Percentiles rank a stretch among this genome's conserved stretches.
Evolutionary conservation across 2,113 vertebrate species (phyloP).

Genomic region (Thalassarche chlororhynchos): DNA sequence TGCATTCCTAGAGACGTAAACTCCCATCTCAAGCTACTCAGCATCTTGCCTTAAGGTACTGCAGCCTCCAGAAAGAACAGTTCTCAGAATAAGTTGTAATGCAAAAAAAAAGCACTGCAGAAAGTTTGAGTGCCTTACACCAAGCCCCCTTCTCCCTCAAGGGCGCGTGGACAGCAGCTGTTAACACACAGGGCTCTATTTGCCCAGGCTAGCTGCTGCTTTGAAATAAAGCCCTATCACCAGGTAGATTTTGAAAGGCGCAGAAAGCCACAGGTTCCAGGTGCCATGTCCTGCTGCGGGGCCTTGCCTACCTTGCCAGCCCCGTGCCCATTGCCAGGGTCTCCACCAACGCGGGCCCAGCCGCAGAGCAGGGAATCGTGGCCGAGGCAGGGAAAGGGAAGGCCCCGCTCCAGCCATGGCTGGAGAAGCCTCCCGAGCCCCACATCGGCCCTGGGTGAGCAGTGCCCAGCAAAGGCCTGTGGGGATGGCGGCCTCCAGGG

Average conservation of each 20-base stretch:
- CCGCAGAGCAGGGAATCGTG: not conserved
- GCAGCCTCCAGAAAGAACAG: not conserved
- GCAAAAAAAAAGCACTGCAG: not conserved
- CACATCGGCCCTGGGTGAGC: not conserved
- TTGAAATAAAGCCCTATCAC: not conserved
- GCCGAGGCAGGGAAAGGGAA: not conserved
- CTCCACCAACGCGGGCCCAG: not conserved
- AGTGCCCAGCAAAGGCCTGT: accelerated
- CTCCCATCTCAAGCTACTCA: slow-evolving; percentile 42
- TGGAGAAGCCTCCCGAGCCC: accelerated
- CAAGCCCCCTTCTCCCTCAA: not conserved
- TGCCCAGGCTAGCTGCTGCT: not conserved
- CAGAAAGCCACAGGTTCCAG: not conserved
- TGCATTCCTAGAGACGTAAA: slow-evolving; percentile 27
- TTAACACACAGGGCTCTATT: not conserved
- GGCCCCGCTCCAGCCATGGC: accelerated
- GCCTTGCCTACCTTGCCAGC: not conserved
- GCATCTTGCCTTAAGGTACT: slow-evolving; percentile 43
- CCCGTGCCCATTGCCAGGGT: accelerated
- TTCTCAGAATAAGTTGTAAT: slow-evolving; percentile 1
- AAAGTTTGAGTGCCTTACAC: not conserved
- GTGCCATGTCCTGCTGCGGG: not conserved
- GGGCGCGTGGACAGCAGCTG: not conserved
- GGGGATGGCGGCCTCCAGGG: not conserved
- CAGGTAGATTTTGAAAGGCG: not conserved